Conservation (phyloP, 1,140 invertebrate genomes). For the Lanistes nyassanus region DNA sequence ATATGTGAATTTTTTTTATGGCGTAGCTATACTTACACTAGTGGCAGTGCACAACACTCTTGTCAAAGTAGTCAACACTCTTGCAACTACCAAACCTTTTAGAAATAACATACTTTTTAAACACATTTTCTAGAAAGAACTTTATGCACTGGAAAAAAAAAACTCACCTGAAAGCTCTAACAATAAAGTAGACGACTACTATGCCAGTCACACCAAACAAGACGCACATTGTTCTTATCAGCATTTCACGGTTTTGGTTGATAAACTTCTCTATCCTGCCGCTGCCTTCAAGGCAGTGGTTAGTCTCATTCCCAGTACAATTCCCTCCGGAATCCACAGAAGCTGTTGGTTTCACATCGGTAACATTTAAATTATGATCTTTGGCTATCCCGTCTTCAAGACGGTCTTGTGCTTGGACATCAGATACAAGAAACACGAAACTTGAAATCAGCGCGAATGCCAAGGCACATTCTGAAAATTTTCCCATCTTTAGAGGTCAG, state of each 20-base stretch:
- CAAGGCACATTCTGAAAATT: conserved; percentile 17
- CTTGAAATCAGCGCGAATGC: conserved; percentile 17
- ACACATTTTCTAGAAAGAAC: too few relatives aligned
- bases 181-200: conserved; percentile 43
- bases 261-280: conserved; percentile 5
- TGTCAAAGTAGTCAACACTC: too few relatives aligned
- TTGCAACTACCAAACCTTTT: too few relatives aligned
- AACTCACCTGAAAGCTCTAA: conserved; percentile 42
- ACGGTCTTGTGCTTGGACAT: neutral
- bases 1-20: too few relatives aligned
- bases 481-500: conserved; percentile 9
- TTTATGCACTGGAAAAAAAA: neutral
- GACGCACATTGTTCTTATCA: conserved; percentile 46
- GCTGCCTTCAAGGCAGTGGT: neutral
- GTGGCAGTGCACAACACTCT: too few relatives aligned
- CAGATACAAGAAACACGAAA: conserved; percentile 9
- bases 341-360: conserved; percentile 10
- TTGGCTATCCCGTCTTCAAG: neutral
- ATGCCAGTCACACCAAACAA: conserved; percentile 43
- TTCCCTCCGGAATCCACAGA: neutral
- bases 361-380: neutral
- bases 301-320: neutral
- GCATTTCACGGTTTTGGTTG: conserved; percentile 42
- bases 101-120: too few relatives aligned
- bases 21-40: too few relatives aligned